Evolutionary conservation across 37 sponge, comb jelly and placozoan genomes (phyloP), one percentile per base, ranked within the genome.

Genomic region (Ianthella basta): DNA sequence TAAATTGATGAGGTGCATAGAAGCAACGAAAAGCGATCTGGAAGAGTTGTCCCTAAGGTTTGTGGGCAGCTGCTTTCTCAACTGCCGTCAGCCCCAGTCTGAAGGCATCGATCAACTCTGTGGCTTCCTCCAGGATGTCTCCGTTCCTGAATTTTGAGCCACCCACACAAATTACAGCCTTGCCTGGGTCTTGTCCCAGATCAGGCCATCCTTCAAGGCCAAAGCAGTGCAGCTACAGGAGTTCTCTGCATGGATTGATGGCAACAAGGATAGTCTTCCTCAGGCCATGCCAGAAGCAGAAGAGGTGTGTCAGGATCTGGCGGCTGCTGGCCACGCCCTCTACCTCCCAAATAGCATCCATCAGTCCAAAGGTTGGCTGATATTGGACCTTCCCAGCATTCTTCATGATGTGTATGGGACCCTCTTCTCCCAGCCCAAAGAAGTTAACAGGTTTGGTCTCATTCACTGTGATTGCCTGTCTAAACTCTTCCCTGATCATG

Each of bases 371-470:
- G 54, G 78, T 75, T 75, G 78, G 78, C 78, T 75, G 2, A 10
- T 75, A 1, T 25, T 75, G 54, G 54, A 75, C 44, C 78, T 75
- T 41, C 54, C 44, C 37, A 24, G 15, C 54, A 75, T 75, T n/a
- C 78, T 75, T 41, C 78, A 75, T 50, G 25, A 50, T 24, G 78
- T 75, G 54, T 75, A 75, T 41, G 78, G 78, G 24, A 75, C 78
- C 13, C 54, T 75, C 23, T 75, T 75, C 54, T 53, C 78, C 25
- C 18, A 32, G 12, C n/a, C 53, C 1, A 5, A 40, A 36, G 38
- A 75, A 20, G 40, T 41, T 40, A 75, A 75, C 54, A 41, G 40
- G 53, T 50, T 75, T 75, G 78, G 78, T 40, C 50, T 75, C 54
- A 15, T 75, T 24, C 33, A 75, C 10, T 40, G 21, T 75, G 10